phyloP scores from a whole-genome alignment of 2,113 vertebrate genomes.

The Turdus rufiventris region DNA sequence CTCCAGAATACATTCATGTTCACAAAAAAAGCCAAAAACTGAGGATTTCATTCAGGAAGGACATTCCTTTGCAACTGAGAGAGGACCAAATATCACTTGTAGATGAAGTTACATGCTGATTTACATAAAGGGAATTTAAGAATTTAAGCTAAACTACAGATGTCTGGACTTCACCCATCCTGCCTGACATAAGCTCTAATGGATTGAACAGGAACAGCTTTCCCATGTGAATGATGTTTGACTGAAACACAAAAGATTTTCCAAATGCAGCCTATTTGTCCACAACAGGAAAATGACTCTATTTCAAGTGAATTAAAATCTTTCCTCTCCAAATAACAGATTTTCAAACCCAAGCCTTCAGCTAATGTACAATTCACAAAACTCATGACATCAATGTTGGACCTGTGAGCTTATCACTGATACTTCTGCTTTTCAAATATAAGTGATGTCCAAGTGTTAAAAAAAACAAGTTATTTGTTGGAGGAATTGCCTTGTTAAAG shows the following conservation, averaged over 20 bases:
- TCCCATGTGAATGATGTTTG: neutral
- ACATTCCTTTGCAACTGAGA: neutral
- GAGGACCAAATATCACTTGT: neutral
- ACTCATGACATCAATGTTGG: accelerated
- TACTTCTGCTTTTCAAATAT: neutral
- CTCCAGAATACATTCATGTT: neutral
- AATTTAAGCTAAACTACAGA: neutral
- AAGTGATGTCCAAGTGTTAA: neutral
- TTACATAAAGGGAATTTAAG: neutral
- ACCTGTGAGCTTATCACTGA: neutral
- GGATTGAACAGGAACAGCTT: neutral
- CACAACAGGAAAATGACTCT: neutral
- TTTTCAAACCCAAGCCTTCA: neutral
- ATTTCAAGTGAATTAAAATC: neutral
- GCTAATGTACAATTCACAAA: neutral
- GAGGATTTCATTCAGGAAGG: neutral
- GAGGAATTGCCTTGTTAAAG: neutral
- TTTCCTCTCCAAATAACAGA: neutral
- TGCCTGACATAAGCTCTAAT: neutral
- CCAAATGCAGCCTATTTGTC: neutral
- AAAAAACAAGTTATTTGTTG: neutral
- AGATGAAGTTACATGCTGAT: neutral
- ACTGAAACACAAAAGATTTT: neutral
- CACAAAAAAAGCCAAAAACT: neutral
- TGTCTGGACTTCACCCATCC: neutral